phyloP scores from a whole-genome alignment of 2,113 vertebrate species.

The Aleadryas rufinucha region DNA sequence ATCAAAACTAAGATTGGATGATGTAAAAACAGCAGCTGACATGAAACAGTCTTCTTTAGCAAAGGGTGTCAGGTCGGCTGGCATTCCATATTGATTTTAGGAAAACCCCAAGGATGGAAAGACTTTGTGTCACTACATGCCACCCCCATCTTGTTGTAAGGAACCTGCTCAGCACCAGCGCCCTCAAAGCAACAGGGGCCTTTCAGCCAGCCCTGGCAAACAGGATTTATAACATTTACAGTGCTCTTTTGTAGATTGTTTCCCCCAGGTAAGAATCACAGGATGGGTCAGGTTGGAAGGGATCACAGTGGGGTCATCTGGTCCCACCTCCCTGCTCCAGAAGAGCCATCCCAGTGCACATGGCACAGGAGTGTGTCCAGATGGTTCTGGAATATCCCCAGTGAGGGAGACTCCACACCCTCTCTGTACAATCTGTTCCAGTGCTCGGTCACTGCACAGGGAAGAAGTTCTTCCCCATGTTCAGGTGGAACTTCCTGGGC shows the following conservation, averaged over 20 bases:
- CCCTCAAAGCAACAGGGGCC: neutral
- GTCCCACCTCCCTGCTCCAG: neutral
- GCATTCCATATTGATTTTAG: neutral
- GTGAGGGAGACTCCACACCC: neutral
- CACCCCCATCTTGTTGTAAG: neutral
- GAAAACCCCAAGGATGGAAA: neutral
- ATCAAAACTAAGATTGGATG: neutral
- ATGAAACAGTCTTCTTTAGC: neutral
- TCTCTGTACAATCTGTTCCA: neutral
- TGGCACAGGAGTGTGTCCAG: neutral
- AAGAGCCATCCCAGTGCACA: neutral
- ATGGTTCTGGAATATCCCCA: neutral
- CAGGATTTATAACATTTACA: neutral
- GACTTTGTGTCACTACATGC: rapidly evolving
- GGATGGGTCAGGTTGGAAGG: neutral
- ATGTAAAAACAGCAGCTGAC: neutral
- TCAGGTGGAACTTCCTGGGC: neutral
- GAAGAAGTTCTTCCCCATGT: neutral
- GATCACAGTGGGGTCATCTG: neutral
- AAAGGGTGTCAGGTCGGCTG: neutral
- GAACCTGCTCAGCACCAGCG: neutral
- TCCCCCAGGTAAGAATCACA: neutral
- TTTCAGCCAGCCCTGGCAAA: neutral
- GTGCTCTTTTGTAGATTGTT: neutral
- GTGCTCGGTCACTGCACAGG: rapidly evolving